These are phyloP conservation scores for Stegana nigrithorax DNA, from an alignment of 2,888 invertebrate species.

Conservation along the genomic window DNA sequence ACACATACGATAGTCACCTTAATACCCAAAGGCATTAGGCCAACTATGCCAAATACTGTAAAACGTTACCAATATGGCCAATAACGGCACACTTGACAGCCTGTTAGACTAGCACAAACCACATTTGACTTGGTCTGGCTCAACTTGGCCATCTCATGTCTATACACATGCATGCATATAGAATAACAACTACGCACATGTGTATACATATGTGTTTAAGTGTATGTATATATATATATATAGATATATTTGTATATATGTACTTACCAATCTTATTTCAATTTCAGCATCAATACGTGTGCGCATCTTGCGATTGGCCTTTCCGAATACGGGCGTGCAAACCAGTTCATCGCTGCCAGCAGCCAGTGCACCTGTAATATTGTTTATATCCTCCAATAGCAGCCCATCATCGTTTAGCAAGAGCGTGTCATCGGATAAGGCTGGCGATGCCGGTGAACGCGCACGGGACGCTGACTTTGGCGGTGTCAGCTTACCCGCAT, in stretches of 20 bases:
- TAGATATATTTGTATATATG: not conserved
- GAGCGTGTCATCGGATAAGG: not conserved
- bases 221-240: not conserved
- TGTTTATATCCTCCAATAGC: constrained; percentile 26
- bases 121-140: not conserved
- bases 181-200: too few species aligned
- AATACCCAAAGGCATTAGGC: not conserved
- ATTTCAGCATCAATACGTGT: constrained; percentile 84
- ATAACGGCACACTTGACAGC: not conserved
- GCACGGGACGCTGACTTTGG: constrained; percentile 40
- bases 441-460: constrained; percentile 31
- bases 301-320: constrained; percentile 76
- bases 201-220: too few species aligned
- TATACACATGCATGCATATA: too few species aligned
- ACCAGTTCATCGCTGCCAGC: constrained; percentile 73
- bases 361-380: constrained; percentile 39
- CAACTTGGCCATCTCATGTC: too few species aligned
- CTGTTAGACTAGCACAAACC: not conserved
- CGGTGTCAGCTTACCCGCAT: constrained; percentile 73
- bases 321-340: constrained; percentile 84
- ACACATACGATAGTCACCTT: too few species aligned
- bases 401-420: constrained; percentile 40
- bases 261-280: constrained; percentile 87
- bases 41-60: not conserved
- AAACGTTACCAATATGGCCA: too few species aligned